Percentiles rank a stretch among this genome's conserved stretches.
These are phyloP conservation scores for Drosophila kuntzei DNA, from an alignment of 2,888 invertebrate species.

Conservation along the genomic window DNA sequence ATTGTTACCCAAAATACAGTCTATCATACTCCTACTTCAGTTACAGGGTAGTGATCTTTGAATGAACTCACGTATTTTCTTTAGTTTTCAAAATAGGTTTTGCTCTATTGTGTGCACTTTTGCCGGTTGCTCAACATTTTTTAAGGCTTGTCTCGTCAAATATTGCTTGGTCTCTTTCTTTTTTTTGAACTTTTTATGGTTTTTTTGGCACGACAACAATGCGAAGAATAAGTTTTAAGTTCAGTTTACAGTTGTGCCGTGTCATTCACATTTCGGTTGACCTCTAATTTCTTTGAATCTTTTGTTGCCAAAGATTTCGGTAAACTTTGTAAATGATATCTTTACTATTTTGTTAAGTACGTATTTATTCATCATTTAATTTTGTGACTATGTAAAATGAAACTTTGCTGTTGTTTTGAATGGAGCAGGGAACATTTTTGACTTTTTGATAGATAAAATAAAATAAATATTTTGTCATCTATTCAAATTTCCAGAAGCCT, in stretches of 20 bases:
- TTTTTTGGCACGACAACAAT: slow-evolving; percentile 35
- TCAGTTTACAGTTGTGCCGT: slow-evolving; percentile 21
- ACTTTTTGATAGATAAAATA: neutral
- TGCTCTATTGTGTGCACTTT: slow-evolving; percentile 11
- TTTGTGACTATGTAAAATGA: slow-evolving; percentile 11
- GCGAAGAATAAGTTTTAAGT: slow-evolving; percentile 18
- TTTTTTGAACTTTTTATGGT: slow-evolving; percentile 27
- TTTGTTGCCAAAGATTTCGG: slow-evolving; percentile 5
- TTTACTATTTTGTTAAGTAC: neutral
- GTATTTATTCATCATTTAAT: slow-evolving; percentile 1
- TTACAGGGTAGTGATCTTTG: slow-evolving; percentile 14
- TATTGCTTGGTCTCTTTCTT: slow-evolving; percentile 3
- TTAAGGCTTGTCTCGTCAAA: slow-evolving; percentile 20
- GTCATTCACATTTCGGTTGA: slow-evolving; percentile 21
- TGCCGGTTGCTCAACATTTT: slow-evolving; percentile 15
- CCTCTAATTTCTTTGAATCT: slow-evolving; percentile 10
- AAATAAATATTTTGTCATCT: neutral
- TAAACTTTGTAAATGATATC: slow-evolving; percentile 12
- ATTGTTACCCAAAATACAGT: neutral
- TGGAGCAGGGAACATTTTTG: neutral
- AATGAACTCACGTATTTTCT: slow-evolving; percentile 15
- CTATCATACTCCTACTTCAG: neutral
- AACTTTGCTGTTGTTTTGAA: neutral
- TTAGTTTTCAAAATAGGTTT: neutral
- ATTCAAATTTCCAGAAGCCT: neutral